A percentile compares a stretch with the other conserved stretches of the same genome.
phyloP scores from a whole-genome alignment of 2,113 vertebrate genomes.

The Atherinomorus stipes region DNA sequence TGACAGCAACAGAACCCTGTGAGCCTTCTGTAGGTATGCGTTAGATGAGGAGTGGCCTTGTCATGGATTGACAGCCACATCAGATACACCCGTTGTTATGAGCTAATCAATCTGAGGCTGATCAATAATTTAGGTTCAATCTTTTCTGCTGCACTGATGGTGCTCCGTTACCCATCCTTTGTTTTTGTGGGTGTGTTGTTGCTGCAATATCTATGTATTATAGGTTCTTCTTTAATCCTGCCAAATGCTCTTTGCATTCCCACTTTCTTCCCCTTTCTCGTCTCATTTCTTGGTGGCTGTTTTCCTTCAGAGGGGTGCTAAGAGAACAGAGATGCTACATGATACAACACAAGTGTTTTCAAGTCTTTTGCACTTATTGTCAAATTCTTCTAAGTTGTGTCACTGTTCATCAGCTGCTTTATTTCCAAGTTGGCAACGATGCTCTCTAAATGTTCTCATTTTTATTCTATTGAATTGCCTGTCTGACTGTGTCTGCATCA shows the following conservation, averaged over 20 bases:
- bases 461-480: too few species aligned
- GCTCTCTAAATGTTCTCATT: background rate
- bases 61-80: conserved; percentile 60
- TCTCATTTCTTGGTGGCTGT: background rate
- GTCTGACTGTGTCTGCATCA: too few species aligned
- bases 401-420: background rate
- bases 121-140: conserved; percentile 69
- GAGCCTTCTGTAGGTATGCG: conserved; percentile 51
- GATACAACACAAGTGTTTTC: background rate
- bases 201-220: conserved; percentile 10
- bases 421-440: background rate
- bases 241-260: background rate
- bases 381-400: background rate
- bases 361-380: background rate
- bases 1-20: conserved; percentile 68
- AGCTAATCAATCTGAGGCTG: conserved; percentile 58
- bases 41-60: conserved; percentile 67
- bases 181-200: conserved; percentile 3
- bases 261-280: background rate
- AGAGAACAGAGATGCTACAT: background rate
- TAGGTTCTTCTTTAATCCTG: conserved; percentile 5
- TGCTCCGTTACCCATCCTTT: conserved; percentile 2
- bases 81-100: conserved; percentile 53
- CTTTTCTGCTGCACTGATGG: conserved; percentile 40
- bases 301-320: background rate